Evolutionary conservation across 53 echinoderm and acorn worm genomes (phyloP), one percentile per base, ranked within the genome.

Genomic region (Echinarachnius parma): DNA sequence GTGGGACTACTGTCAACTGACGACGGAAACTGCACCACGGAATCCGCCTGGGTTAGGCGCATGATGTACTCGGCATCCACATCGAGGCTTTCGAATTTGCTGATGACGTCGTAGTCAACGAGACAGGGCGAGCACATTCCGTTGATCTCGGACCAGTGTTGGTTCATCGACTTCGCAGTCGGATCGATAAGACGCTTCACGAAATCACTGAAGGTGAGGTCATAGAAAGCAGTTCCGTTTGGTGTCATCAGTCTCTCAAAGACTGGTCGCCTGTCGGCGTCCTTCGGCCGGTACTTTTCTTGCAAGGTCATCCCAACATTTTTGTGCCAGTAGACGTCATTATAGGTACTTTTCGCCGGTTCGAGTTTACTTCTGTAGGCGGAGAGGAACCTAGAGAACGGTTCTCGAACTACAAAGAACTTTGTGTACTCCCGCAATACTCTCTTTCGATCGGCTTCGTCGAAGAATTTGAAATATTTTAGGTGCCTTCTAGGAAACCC

Each of bases 351-450:
- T 5, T 81, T 61, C 22, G 62, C 50, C 2, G 86, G 86, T 3
- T 75, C 75, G 13, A 86, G 63, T 60, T 86, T 86, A 63, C 81
- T 86, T 21, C 70, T 75, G 24, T 77, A 86, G 3, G 86, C 86
- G 14, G 86, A 86, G 1, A 86, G 64, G 1, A 86, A 34, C 48
- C 86, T 61, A 1, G 86, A 86, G 27, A 86, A 81, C 20, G 86
- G 86, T 16, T 86, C 61, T 18, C 86, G 60, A 21, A 81, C 76
- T 20, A 86, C 67, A 46, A 86, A 60, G 56, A 86, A 86, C 47
- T 77, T 86, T 5, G 81, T 81, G 30, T 81, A 86, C 7, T 72
- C 74, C 42, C n/a, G 21, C 4, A 72, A 20, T 28, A 72, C 39
- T 20, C 42, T 21, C 15, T 34, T n/a, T 3, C 36, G 4, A 14